Conservation (phyloP, 2,888 invertebrate genomes). For the Automeris io region DNA sequence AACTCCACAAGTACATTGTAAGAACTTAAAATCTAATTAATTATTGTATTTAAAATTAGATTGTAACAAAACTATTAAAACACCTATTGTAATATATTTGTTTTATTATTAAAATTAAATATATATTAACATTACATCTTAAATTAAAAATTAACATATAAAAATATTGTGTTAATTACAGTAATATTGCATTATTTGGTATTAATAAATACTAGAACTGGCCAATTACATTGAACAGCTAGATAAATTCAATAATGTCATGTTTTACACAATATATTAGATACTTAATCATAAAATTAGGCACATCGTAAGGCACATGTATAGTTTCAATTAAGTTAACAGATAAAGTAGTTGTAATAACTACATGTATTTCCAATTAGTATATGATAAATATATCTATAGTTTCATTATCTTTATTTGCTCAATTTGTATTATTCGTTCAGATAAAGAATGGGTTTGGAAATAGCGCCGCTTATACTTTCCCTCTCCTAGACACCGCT, state of each 20-base stretch:
- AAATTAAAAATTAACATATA: slow-evolving; percentile 10
- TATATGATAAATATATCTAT: too few species aligned
- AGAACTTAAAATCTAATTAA: slow-evolving; percentile 2
- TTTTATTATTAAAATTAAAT: slow-evolving; percentile 14
- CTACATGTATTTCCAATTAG: background rate
- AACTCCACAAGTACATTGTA: too few species aligned
- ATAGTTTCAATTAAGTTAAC: slow-evolving; percentile 8
- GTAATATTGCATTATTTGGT: slow-evolving; percentile 19
- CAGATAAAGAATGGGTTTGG: too few species aligned
- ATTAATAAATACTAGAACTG: slow-evolving; percentile 9
- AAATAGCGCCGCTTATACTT: too few species aligned
- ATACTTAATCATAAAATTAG: slow-evolving; percentile 13
- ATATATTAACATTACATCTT: slow-evolving; percentile 1
- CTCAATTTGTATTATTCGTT: too few species aligned
- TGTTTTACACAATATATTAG: slow-evolving; percentile 33
- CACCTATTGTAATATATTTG: slow-evolving; percentile 23
- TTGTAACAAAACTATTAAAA: slow-evolving; percentile 19
- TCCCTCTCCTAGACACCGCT: too few species aligned
- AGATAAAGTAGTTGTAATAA: background rate
- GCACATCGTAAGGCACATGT: slow-evolving; percentile 36
- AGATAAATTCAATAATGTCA: slow-evolving; percentile 20
- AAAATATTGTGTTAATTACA: slow-evolving; percentile 11
- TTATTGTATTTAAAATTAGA: slow-evolving; percentile 10
- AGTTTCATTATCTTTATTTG: too few species aligned
- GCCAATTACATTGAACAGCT: slow-evolving; percentile 7